Conservation (phyloP, 1,140 invertebrate genomes). For the Arion vulgaris region DNA sequence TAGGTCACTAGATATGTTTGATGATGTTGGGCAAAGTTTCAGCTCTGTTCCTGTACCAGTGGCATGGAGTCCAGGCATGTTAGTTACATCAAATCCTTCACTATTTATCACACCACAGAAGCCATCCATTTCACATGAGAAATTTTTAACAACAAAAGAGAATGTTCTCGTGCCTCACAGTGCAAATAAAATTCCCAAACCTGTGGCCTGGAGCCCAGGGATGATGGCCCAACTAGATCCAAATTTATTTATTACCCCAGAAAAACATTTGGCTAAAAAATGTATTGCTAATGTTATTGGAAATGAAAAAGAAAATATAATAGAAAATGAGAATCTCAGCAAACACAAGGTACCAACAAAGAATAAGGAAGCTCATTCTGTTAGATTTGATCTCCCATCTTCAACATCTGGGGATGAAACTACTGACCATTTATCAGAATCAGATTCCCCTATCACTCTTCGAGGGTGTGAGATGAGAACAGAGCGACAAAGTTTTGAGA, state of each 20-base stretch:
- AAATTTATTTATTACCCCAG: slow-evolving; percentile 47
- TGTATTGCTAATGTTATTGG: neutral
- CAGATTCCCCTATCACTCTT: slow-evolving; percentile 26
- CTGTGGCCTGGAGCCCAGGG: slow-evolving; percentile 42
- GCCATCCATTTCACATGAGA: neutral
- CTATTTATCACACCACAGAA: slow-evolving; percentile 50
- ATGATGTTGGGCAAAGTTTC: neutral
- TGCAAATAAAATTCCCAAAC: slow-evolving; percentile 39
- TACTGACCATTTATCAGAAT: neutral
- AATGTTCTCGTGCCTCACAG: slow-evolving; percentile 1
- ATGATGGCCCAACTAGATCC: slow-evolving; percentile 35
- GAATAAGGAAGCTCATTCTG: slow-evolving; percentile 12
- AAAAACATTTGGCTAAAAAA: slow-evolving; percentile 34
- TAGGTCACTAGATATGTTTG: neutral
- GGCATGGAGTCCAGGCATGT: slow-evolving; percentile 43
- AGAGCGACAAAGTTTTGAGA: neutral
- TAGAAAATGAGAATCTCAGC: slow-evolving; percentile 8
- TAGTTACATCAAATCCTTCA: slow-evolving; percentile 27
- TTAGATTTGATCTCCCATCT: slow-evolving; percentile 39
- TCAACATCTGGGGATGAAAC: slow-evolving; percentile 12
- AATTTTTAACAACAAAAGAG: neutral
- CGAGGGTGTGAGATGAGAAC: neutral
- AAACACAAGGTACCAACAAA: neutral
- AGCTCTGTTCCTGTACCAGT: slow-evolving; percentile 31
- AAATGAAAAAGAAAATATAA: slow-evolving; percentile 12